Evolutionary conservation across 1,140 invertebrate species (phyloP), one percentile per base, ranked within the genome.

Genomic region (Drosophila kohkoa): DNA sequence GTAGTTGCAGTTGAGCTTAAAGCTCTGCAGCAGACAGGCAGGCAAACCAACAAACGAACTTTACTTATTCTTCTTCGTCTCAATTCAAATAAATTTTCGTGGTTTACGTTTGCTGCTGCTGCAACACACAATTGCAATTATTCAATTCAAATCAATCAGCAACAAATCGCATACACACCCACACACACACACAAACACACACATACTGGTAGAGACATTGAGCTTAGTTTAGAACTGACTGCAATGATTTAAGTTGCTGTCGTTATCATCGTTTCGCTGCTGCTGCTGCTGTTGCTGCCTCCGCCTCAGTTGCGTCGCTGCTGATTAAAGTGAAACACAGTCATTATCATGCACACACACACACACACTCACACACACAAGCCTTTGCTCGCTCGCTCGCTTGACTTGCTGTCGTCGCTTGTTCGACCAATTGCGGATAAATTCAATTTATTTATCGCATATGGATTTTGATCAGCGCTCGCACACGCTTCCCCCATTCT

Each of bases 81-180:
- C 59, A 63, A 78, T 75, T 69, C 62, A 30, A 59, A 49, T 43
- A 45, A 45, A 57, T 15, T 68, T 46, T 48, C 20, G 45, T 28
- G 32, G 20, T 13, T 48, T 59, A 52, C 8, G 65, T 30, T 25
- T 49, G 38, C 20, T 58, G 43, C 20, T 46, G 38, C 54, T 66
- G 51, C 51, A 66, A 54, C 68, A 58, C 65, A 82, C 82, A 87
- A 90, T 80, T 86, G 89, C 90, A 91, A 91, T 91, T 91, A 91
- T 91, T 90, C 86, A 91, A 91, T 91, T 91, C 86, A 88, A 91
- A 91, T 91, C 90, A 91, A 91, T 91, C 90, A 88, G 71, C 81
- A 73, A 60, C 74, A 76, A 76, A 77, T 77, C 75, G 65, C 69
- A 65, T 52, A 65, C 58, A 65, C 58, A 72, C 75, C 6, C 48